These are phyloP conservation scores for Cercocebus atys DNA, from an alignment of 2,113 vertebrate species.

Conservation along the genomic window DNA sequence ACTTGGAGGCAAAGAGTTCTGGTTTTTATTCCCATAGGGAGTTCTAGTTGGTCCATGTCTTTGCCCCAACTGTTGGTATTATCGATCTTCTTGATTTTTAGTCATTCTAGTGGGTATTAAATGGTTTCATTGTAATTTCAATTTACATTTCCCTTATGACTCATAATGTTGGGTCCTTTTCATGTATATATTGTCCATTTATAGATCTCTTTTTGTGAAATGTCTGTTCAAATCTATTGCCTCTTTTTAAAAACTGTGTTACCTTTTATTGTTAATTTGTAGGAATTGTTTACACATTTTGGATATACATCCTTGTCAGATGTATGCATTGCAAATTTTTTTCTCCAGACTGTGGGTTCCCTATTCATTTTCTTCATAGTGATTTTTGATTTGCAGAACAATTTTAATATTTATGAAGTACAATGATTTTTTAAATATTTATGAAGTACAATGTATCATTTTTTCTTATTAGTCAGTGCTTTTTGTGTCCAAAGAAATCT, in stretches of 20 bases:
- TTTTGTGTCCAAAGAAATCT: neutral
- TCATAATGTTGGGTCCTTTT: neutral
- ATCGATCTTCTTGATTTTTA: neutral
- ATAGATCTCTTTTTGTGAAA: neutral
- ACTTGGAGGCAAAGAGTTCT: neutral
- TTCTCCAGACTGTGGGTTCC: neutral
- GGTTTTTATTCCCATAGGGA: neutral
- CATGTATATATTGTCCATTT: neutral
- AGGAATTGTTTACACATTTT: constrained; percentile 11
- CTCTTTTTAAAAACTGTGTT: neutral
- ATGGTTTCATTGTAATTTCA: neutral
- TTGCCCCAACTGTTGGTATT: neutral
- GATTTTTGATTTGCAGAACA: neutral
- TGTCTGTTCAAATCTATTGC: neutral
- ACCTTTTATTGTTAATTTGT: constrained; percentile 2
- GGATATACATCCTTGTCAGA: neutral
- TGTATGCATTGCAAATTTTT: neutral
- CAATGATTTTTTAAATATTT: neutral
- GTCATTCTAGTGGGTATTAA: neutral
- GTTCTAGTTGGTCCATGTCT: neutral
- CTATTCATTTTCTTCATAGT: neutral
- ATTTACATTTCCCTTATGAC: neutral
- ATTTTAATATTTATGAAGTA: constrained; percentile 16
- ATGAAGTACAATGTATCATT: neutral
- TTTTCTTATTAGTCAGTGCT: neutral